These are phyloP conservation scores for Trichogramma pretiosum DNA, from an alignment of 1,140 invertebrate genomes.

Conservation along the genomic window DNA sequence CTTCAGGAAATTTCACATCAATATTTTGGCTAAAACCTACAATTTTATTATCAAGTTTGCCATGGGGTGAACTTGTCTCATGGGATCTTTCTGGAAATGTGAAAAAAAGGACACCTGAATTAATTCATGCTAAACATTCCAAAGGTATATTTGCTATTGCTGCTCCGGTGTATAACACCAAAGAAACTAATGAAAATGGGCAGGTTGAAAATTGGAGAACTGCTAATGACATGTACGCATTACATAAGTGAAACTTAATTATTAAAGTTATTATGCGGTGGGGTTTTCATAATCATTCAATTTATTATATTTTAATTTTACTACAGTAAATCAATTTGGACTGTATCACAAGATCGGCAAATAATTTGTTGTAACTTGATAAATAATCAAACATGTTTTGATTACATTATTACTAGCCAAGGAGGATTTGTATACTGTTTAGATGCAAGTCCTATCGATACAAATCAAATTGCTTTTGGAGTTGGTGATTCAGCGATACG, in stretches of 20 bases:
- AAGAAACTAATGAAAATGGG: slow-evolving; percentile 22
- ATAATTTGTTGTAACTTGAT: slow-evolving; percentile 51
- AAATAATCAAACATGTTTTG: slow-evolving; percentile 28
- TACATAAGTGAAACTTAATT: neutral
- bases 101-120: slow-evolving; percentile 25
- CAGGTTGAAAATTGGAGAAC: slow-evolving; percentile 28
- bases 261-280: too few species aligned
- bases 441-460: slow-evolving; percentile 60
- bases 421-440: slow-evolving; percentile 59
- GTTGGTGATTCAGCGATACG: slow-evolving; percentile 61
- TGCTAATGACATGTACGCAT: slow-evolving; percentile 8
- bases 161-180: neutral
- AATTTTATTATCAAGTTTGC: slow-evolving; percentile 42
- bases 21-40: slow-evolving; percentile 50
- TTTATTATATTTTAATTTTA: slow-evolving; percentile 6
- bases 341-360: slow-evolving; percentile 54
- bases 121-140: slow-evolving; percentile 45
- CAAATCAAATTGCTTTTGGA: slow-evolving; percentile 59
- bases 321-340: slow-evolving; percentile 47
- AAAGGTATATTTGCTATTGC: slow-evolving; percentile 49
- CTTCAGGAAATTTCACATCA: slow-evolving; percentile 39
- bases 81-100: slow-evolving; percentile 36
- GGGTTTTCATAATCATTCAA: slow-evolving; percentile 1
- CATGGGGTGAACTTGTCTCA: slow-evolving; percentile 47
- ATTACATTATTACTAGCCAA: slow-evolving; percentile 52